Evolutionary conservation across 1,140 invertebrate species (phyloP), one percentile per base, ranked within the genome.

Genomic region (Condylostylus longicornis): DNA sequence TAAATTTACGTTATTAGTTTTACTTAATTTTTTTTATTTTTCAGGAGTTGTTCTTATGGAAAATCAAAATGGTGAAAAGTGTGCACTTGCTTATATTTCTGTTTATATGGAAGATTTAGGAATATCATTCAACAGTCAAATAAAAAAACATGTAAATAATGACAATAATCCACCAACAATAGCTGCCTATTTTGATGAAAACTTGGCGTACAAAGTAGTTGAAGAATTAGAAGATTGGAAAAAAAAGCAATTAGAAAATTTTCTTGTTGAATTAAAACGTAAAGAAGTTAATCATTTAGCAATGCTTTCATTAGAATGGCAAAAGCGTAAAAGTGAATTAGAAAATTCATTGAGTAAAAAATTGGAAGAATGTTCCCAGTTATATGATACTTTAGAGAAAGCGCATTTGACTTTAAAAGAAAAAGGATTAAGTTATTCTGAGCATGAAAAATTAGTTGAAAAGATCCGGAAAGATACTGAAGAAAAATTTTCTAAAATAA

Each of bases 181-280:
- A n/a, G n/a, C n/a, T n/a, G 5, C 12, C 5, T 20, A 35, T 5
- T 14, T 35, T 12, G 38, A 40, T 22, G 37, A 38, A 23, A 38
- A 15, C 21, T 19, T 35, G 9, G 38, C 31, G 1, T 35, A 35
- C n/a, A 35, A 34, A 6, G 22, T 40, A 22, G 18, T 35, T n/a
- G 23, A 35, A 17, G 38, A 40, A 18, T 12, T 40, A 1, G 32
- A 35, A 35, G 33, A 34, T 4, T 40, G 38, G 38, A 40, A 40
- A 17, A 4, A 10, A 19, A 20, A 20, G 14, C 33, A 40, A 21
- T 33, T 29, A 18, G 23, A 40, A 17, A 14, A 10, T 10, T 40
- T 40, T 18, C 2, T 40, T n/a, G 13, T 22, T 9, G 38, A 34
- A 34, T 17, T 40, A 3, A 34, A 40, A 31, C 32, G 18, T 13